Conservation (phyloP, 2,797 vertebrate species). For the Gymnothorax javanicus region DNA sequence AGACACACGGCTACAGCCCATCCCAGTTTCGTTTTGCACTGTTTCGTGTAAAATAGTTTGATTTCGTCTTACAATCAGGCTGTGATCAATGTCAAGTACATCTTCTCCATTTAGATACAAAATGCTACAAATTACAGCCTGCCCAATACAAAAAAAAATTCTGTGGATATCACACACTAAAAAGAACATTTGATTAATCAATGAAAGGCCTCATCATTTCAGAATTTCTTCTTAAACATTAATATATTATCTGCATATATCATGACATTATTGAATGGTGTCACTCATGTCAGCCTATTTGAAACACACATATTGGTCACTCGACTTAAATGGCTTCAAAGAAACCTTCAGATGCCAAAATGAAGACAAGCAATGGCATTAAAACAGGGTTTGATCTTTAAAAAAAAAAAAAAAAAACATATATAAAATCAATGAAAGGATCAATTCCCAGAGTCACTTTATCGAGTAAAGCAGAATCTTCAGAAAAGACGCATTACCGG, state of each 20-base stretch:
- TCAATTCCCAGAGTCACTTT: slow-evolving; percentile 57
- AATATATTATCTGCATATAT: background rate
- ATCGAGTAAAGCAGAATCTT: slow-evolving; percentile 32
- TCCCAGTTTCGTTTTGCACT: background rate
- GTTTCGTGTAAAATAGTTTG: background rate
- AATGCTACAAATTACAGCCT: background rate
- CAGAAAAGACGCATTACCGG: slow-evolving; percentile 59
- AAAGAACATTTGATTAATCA: background rate
- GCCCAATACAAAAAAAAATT: background rate
- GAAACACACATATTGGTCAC: background rate
- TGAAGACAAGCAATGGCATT: slow-evolving; percentile 68
- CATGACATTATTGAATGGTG: background rate
- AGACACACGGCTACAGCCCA: too few relatives aligned
- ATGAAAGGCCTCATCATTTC: background rate
- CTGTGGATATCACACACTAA: background rate
- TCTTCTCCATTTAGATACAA: background rate
- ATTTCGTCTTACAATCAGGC: background rate
- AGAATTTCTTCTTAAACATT: background rate
- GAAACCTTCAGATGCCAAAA: slow-evolving; percentile 68
- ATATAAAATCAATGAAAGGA: slow-evolving; percentile 73
- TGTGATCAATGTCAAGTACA: background rate
- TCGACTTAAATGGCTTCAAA: slow-evolving; percentile 53
- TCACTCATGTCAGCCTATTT: background rate
- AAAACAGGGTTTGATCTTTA: slow-evolving; percentile 63
- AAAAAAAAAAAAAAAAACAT: background rate